Conservation (phyloP, 2,888 invertebrate genomes). For the Linnaemya tessellans region DNA sequence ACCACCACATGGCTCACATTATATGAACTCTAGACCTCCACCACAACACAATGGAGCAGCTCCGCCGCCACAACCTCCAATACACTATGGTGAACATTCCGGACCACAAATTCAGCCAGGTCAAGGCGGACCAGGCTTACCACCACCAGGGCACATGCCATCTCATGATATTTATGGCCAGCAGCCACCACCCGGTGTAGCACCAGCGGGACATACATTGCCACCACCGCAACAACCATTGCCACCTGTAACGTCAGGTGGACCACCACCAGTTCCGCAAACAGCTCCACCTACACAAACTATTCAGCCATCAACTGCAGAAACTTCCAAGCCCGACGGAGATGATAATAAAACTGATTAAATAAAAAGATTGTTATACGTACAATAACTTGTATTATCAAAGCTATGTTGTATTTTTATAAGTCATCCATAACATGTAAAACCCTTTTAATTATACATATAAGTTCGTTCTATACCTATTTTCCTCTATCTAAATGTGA, state of each 20-base stretch:
- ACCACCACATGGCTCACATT: conserved; percentile 80
- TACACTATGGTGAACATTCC: conserved; percentile 73
- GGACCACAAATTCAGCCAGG: conserved; percentile 66
- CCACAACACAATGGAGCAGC: conserved; percentile 77
- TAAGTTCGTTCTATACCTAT: conserved; percentile 12
- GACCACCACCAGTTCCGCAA: conserved; percentile 67
- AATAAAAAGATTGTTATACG: conserved; percentile 34
- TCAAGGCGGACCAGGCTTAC: conserved; percentile 70
- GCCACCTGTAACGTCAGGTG: conserved; percentile 66
- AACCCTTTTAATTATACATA: not conserved
- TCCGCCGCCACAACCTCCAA: conserved; percentile 75
- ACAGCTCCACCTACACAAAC: conserved; percentile 67
- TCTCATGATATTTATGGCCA: conserved; percentile 73
- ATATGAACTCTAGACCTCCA: conserved; percentile 80
- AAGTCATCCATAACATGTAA: conserved; percentile 18
- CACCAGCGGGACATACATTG: conserved; percentile 62
- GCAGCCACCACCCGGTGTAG: conserved; percentile 73
- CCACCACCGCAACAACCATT: conserved; percentile 70
- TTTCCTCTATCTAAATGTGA: conserved; percentile 40
- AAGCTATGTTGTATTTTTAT: conserved; percentile 45
- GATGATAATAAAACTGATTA: conserved; percentile 83
- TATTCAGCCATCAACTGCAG: conserved; percentile 52
- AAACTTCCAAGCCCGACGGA: conserved; percentile 76
- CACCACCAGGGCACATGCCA: conserved; percentile 70
- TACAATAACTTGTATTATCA: conserved; percentile 10